Percentiles rank a stretch among this genome's conserved stretches.
Evolutionary conservation across 2,113 vertebrate genomes (phyloP).

Genomic region (Pituophis catenifer): DNA sequence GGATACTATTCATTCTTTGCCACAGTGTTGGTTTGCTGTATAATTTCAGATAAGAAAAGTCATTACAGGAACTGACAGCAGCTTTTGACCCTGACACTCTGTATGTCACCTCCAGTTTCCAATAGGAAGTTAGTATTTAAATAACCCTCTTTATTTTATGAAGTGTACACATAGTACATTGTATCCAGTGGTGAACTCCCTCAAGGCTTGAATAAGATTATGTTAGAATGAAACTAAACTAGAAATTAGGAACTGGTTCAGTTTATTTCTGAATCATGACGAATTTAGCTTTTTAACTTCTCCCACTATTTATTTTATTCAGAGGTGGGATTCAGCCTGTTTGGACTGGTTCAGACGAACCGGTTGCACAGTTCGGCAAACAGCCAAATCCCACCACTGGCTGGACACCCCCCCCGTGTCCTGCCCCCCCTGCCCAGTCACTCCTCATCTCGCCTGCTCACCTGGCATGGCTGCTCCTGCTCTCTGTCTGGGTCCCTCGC

Average conservation of each 20-base stretch:
- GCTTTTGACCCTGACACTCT: constrained; percentile 24
- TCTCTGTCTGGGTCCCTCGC: no score
- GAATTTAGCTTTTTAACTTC: not conserved
- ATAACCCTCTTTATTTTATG: not conserved
- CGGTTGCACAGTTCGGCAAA: no score
- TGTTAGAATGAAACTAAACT: not conserved
- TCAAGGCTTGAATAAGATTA: not conserved
- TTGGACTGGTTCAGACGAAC: no score
- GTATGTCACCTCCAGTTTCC: constrained; percentile 41
- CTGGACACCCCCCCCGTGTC: no score
- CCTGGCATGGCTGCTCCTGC: no score
- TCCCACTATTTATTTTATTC: not conserved
- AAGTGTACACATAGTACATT: not conserved
- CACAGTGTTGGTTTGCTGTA: not conserved
- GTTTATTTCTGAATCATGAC: not conserved
- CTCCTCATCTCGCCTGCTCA: no score
- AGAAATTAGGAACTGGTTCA: not conserved
- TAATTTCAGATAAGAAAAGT: constrained; percentile 52
- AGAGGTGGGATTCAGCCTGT: no score
- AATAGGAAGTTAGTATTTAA: constrained; percentile 10
- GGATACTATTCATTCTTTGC: not conserved
- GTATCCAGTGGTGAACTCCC: not conserved
- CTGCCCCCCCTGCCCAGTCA: no score
- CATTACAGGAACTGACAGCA: constrained; percentile 41
- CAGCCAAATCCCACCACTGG: no score